Evolutionary conservation across 2,113 vertebrate species (phyloP), one percentile per base, ranked within the genome.

Genomic region (Gnathonemus longibarbis): DNA sequence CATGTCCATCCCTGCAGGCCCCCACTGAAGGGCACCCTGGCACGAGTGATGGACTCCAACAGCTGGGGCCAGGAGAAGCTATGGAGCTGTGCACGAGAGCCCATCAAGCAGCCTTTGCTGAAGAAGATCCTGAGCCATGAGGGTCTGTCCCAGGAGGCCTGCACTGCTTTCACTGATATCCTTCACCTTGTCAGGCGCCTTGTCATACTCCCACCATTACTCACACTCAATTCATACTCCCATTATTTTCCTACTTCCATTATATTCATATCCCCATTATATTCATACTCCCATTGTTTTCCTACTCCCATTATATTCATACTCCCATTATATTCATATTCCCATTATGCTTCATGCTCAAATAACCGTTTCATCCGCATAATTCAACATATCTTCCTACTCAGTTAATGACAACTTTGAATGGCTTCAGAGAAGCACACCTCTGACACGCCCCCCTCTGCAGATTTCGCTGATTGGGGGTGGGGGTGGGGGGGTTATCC

Each of bases 121-220:
- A 98, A 98, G 96, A 99, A 99, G 95, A 96, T 98, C 6, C 93
- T 98, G 83, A 96, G 95, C 87, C 98, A 97, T 0, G 98, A 99
- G 92, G 98, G 99, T 53, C 94, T 99, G 31, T 96, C 97, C 0
- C 98, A 99, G 92, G 98, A 99, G 66, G 98, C 97, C 91, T 99
- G 98, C 94, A 96, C 98, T 97, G 95, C 97, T 88, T 99, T 99
- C 92, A 96, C 97, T 9, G 97, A 98, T 99, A 99, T 99, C 98
- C 97, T 94, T 94, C 1, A 42, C 7, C 8, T 39, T 35, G 11
- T n/a, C 49, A 52, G 17, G 21, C 13, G 11, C 49, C 46, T 19
- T 27, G 8, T 85, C 24, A 27, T 48, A 85, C 45, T 48, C 8
- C 58, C 24, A 62, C 8, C 2, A 62, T n/a, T 13, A 8, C 39